Base-by-base conservation (phyloP, 2,113 vertebrate species). In the Tamias sibiricus region DNA sequence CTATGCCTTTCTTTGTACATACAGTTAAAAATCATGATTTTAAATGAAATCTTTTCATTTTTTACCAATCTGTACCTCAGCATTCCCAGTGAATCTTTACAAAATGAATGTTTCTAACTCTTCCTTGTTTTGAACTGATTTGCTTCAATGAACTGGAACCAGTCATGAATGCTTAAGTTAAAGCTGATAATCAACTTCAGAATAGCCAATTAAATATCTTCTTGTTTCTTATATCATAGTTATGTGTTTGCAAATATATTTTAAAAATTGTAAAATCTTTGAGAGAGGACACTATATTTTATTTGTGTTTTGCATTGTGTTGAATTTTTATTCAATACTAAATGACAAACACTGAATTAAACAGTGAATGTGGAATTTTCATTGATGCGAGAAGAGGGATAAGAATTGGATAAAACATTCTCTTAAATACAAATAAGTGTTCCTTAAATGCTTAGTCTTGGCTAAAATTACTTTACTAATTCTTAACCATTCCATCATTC, bases 301-400 rank as follows among this genome's bases (percentile, higher is more conserved):
- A 90, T 84, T 84, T 8, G 22, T 24, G 66, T 54, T 74, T 91
- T 93, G 7, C 22, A 40, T 52, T 85, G 4, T 72, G 9, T 2
- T 69, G 4, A 85, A 59, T 79, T 92, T 40, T 86, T 72, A 87
- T 84, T 87, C 62, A 95, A 84, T 54, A 89, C 22, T 79, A 54
- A 96, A 62, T 59, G 35, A 88, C n/a, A 89, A 93, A 84, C 12
- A 57, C 17, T 54, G 69, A 92, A 47, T n/a, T 74, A 95, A 97
- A 82, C 26, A 96, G 66, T 37, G 28, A 94, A 54, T 64, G 24
- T 44, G 32, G 74, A 87, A 84, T 94, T 81, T 88, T 19, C 32
- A 77, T 11, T 40, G 35, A n/a, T 52, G 9, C 76, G 30, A 95
- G 24, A 68, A 42, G 14, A 90, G 1, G 13, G 10, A 40, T 57